phyloP scores from a whole-genome alignment of 2,797 vertebrate species.

The Neolamprologus multifasciatus region DNA sequence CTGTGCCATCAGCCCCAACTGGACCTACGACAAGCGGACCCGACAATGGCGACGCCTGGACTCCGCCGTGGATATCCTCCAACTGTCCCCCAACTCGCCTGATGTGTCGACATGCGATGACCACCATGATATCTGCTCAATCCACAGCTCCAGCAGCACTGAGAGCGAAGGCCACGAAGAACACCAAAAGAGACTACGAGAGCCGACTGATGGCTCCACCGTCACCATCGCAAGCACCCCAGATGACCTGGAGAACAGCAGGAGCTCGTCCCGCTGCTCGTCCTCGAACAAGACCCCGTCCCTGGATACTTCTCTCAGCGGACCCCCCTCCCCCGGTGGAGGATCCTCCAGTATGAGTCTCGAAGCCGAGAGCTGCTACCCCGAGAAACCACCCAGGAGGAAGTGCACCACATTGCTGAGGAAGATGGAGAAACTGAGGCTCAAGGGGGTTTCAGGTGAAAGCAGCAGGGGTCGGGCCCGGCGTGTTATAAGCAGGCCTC shows the following conservation, averaged over 20 bases:
- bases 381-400: constrained; percentile 69
- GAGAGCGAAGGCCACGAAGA: constrained; percentile 70
- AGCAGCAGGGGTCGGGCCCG: neutral
- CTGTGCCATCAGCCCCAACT: constrained; percentile 83
- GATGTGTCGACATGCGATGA: constrained; percentile 54
- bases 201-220: neutral
- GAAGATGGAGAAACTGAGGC: constrained; percentile 84
- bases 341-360: constrained; percentile 50
- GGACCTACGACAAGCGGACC: constrained; percentile 76
- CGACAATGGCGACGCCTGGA: constrained; percentile 75
- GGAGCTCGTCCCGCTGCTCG: constrained; percentile 72
- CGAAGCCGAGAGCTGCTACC: constrained; percentile 58
- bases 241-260: constrained; percentile 64
- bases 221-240: neutral
- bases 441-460: constrained; percentile 35
- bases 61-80: constrained; percentile 38
- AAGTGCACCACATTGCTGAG: constrained; percentile 76
- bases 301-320: constrained; percentile 63
- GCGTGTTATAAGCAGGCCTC: constrained; percentile 68
- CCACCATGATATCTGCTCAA: constrained; percentile 72
- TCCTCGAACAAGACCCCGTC: constrained; percentile 65
- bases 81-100: constrained; percentile 1
- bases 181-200: neutral
- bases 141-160: constrained; percentile 78
- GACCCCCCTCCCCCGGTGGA: constrained; percentile 54